Evolutionary conservation across 2,113 vertebrate species (phyloP).

Genomic region (Mustela lutreola): DNA sequence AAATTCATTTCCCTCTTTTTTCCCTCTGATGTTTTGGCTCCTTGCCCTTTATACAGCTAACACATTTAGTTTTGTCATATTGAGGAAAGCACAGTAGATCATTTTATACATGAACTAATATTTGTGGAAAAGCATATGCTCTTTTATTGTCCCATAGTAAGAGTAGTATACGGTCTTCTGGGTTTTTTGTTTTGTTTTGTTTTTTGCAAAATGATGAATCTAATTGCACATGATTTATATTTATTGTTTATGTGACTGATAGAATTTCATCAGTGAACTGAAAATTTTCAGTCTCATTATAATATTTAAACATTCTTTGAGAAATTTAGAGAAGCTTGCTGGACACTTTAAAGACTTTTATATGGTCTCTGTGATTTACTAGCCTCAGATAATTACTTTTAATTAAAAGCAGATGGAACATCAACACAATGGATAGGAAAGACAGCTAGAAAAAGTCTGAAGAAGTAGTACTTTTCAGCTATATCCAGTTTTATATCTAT

Average conservation of each 20-base stretch:
- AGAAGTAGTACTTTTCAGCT: neutral
- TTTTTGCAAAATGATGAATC: neutral
- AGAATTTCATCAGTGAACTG: neutral
- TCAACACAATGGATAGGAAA: neutral
- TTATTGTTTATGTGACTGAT: neutral
- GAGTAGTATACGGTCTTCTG: neutral
- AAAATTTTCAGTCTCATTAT: constrained; percentile 14
- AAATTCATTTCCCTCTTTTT: constrained; percentile 61
- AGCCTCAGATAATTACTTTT: constrained; percentile 54
- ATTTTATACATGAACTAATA: constrained; percentile 50
- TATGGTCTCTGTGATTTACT: neutral
- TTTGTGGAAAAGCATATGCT: neutral
- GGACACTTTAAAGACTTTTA: constrained; percentile 5
- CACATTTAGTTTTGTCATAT: neutral
- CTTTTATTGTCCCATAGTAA: neutral
- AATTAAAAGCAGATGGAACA: constrained; percentile 52
- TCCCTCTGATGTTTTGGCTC: constrained; percentile 26
- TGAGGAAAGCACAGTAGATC: neutral
- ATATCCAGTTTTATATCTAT: neutral
- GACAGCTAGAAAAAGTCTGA: neutral
- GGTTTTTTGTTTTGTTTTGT: neutral
- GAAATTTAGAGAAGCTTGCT: neutral
- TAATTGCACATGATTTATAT: neutral
- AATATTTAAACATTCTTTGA: constrained; percentile 40
- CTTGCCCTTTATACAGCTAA: constrained; percentile 4